Base-by-base conservation (phyloP, 2,888 invertebrate species). In the Pogonocherus hispidulus region DNA sequence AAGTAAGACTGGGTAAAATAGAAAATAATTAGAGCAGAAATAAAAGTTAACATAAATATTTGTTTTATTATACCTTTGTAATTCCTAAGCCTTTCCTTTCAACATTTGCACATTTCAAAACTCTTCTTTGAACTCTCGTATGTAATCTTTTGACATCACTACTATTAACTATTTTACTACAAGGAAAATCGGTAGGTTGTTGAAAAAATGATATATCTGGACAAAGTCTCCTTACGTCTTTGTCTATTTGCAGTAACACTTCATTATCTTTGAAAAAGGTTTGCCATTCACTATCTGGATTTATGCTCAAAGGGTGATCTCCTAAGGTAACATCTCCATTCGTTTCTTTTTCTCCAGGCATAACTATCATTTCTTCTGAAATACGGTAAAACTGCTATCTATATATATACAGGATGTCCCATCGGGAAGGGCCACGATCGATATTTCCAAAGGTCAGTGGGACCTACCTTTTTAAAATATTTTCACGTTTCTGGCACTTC, bases 121-220 rank as follows among this genome's bases (percentile, higher is more conserved):
- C 92, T 0, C 93, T 92, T 75, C 94, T 93, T 76, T 96, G 94
- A 1, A 99, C 97, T 72, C 98, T 88, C 74, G 93, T 93, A 79
- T 97, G 95, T 41, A 98, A 88, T 68, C 97, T 89, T 80, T 96
- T 95, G 27, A 92, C 90, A 1, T 93, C 94, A 79, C 91, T 91
- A 77, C 93, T 93, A 83, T 93, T 91, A 0, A 95, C 94, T 60
- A 92, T 90, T 87, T 92, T 91, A 63, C 89, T 86, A 83, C 96
- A 95, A 0, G 99, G 98, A 85, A 91, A 97, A 72, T 95, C 94
- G 0, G 98, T 98, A 11, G 97, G 93, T 82, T 91, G 93, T 87
- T 99, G 99, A 86, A 99, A 99, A 87, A 99, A 99, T 62, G 97
- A 97, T 83, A 96, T 96, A 84, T 98, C 98, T 9, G 98, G 98